Conservation (phyloP, 2,113 vertebrate species). For the Passer domesticus region DNA sequence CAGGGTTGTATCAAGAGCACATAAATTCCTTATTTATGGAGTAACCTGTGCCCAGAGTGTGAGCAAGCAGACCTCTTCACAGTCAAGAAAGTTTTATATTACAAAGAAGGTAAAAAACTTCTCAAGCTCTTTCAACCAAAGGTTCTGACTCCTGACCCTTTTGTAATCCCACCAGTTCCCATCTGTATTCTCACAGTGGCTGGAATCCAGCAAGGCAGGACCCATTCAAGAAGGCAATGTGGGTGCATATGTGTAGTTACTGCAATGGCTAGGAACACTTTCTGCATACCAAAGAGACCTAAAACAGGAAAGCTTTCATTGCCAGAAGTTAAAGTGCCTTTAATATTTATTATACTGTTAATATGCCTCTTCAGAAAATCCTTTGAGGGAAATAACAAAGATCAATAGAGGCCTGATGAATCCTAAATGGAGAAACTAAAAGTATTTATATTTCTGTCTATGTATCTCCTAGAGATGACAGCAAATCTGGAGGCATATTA, state of each 20-base stretch:
- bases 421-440: constrained; percentile 66
- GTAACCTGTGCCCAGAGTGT: background rate
- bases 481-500: background rate
- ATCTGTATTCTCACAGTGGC: background rate
- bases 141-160: background rate
- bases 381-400: constrained; percentile 60
- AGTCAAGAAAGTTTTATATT: background rate
- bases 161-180: background rate
- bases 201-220: background rate
- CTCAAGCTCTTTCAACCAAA: background rate
- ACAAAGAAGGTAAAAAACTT: background rate
- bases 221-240: background rate
- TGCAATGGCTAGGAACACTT: background rate
- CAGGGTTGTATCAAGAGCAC: background rate
- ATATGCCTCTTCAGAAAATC: constrained; percentile 56
- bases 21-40: background rate
- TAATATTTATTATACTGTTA: constrained; percentile 70
- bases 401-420: constrained; percentile 61
- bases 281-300: constrained; percentile 1
- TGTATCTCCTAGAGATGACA: constrained; percentile 35
- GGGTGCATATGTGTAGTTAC: background rate
- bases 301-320: constrained; percentile 31
- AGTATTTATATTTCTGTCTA: constrained; percentile 65
- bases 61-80: background rate
- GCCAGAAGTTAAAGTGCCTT: constrained; percentile 56